Percentiles rank a stretch among this genome's conserved stretches.
Evolutionary conservation across 2,797 vertebrate genomes (phyloP).

Genomic region (Cynopterus sphinx): DNA sequence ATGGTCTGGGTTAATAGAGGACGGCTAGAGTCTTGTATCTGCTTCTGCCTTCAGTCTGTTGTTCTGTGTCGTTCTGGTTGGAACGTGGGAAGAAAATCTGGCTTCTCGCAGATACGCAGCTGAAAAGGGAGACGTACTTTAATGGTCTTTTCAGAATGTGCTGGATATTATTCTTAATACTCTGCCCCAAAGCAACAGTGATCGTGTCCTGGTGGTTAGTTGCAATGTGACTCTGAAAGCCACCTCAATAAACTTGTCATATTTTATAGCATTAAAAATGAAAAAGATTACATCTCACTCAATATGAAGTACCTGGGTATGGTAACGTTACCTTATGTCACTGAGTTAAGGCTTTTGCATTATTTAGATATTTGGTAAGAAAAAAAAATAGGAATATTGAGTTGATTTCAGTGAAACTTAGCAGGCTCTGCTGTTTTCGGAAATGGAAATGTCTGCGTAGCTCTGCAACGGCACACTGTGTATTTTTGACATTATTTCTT

Average conservation of each 20-base stretch:
- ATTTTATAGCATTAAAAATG: background rate
- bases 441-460: background rate
- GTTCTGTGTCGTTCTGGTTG: background rate
- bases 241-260: background rate
- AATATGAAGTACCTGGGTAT: background rate
- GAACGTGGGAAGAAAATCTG: background rate
- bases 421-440: background rate
- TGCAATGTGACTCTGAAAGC: background rate
- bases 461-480: background rate
- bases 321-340: background rate
- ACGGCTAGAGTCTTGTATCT: background rate
- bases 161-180: background rate
- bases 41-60: background rate
- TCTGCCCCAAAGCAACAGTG: background rate
- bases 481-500: background rate
- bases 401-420: background rate
- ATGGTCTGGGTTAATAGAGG: background rate
- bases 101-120: background rate
- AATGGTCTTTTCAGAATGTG: background rate
- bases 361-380: background rate
- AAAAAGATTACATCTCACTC: background rate
- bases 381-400: background rate
- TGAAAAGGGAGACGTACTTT: background rate
- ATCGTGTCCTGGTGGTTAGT: background rate
- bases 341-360: background rate